Evolutionary conservation across 1,140 invertebrate species (phyloP).

Genomic region (Drosophila carrolli): DNA sequence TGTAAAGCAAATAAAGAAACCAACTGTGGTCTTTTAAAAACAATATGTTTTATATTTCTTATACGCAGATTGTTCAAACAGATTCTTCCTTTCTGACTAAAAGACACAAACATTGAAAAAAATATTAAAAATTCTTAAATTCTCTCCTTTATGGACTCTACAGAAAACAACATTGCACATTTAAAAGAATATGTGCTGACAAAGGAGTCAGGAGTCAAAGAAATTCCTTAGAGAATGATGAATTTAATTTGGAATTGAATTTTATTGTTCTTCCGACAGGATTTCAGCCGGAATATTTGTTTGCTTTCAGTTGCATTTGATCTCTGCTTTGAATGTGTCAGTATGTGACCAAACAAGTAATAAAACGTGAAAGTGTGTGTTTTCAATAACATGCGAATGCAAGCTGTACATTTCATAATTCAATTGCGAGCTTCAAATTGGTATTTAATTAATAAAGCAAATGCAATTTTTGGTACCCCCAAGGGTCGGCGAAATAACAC

Average conservation of each 20-base stretch:
- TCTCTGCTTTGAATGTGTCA: background rate
- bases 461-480: slow-evolving; percentile 64
- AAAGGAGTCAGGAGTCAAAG: background rate
- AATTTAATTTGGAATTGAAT: slow-evolving; percentile 19
- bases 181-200: background rate
- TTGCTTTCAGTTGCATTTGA: background rate
- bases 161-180: background rate
- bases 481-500: slow-evolving; percentile 12
- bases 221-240: slow-evolving; percentile 9
- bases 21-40: too few species aligned
- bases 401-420: slow-evolving; percentile 48
- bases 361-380: slow-evolving; percentile 3
- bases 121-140: slow-evolving; percentile 1
- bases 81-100: background rate
- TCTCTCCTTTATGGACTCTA: background rate
- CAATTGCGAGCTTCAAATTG: slow-evolving; percentile 65
- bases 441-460: slow-evolving; percentile 79
- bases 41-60: too few species aligned
- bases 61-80: too few species aligned
- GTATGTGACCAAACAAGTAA: slow-evolving; percentile 3
- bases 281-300: background rate
- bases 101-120: slow-evolving; percentile 2
- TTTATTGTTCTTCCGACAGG: slow-evolving; percentile 18
- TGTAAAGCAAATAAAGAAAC: too few species aligned
- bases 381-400: slow-evolving; percentile 37